These are phyloP conservation scores for Tetramorium parvispinum DNA, from an alignment of 1,140 invertebrate genomes.

Conservation along the genomic window DNA sequence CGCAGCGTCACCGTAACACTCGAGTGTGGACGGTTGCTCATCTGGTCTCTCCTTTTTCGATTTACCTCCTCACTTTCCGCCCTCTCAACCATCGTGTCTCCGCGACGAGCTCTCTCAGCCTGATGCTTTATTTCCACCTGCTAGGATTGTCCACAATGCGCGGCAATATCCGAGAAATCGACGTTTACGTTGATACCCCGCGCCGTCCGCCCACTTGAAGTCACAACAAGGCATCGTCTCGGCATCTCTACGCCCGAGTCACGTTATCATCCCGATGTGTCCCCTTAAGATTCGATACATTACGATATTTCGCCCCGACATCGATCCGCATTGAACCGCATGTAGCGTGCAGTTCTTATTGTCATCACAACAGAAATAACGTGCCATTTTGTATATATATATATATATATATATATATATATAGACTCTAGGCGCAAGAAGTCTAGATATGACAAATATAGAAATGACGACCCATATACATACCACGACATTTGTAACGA, in stretches of 20 bases:
- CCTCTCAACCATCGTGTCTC: slow-evolving; percentile 9
- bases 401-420: background rate
- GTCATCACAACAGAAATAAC: slow-evolving; percentile 24
- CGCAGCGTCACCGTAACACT: slow-evolving; percentile 68
- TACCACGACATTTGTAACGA: slow-evolving; percentile 2
- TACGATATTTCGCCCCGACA: slow-evolving; percentile 37
- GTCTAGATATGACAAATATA: background rate
- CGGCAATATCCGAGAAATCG: slow-evolving; percentile 75
- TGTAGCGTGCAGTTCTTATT: slow-evolving; percentile 3
- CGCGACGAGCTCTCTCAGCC: slow-evolving; percentile 10
- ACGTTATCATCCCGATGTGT: slow-evolving; percentile 38
- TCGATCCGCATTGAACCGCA: slow-evolving; percentile 15
- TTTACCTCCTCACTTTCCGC: slow-evolving; percentile 68
- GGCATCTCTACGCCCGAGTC: slow-evolving; percentile 58
- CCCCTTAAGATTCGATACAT: slow-evolving; percentile 42
- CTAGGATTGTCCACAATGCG: slow-evolving; percentile 71
- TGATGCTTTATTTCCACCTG: slow-evolving; percentile 73
- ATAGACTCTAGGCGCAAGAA: background rate
- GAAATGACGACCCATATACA: background rate
- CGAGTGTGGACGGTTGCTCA: slow-evolving; percentile 68
- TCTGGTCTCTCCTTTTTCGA: slow-evolving; percentile 68
- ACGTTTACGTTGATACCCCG: slow-evolving; percentile 72
- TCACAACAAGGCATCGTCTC: slow-evolving; percentile 61
- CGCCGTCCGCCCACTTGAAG: slow-evolving; percentile 39
- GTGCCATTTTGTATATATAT: background rate